These are phyloP conservation scores for Megaceryle maxima DNA, from an alignment of 2,113 vertebrate genomes.

Conservation along the genomic window DNA sequence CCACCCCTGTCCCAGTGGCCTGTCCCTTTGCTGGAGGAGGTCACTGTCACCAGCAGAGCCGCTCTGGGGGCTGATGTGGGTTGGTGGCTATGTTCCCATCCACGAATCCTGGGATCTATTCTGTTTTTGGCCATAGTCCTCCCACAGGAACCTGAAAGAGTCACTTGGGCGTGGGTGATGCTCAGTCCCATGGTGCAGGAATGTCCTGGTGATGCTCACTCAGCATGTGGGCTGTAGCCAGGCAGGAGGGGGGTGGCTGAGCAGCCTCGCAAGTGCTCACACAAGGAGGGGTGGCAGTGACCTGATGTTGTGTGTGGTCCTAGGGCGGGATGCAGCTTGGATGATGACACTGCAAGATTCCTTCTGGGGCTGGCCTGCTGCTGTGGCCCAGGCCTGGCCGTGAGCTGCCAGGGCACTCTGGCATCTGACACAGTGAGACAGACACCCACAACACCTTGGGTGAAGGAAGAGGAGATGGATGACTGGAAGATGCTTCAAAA, in stretches of 20 bases:
- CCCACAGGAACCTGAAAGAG: background rate
- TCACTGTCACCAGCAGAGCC: background rate
- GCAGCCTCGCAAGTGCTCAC: rapidly evolving
- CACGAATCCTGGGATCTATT: background rate
- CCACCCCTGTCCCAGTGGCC: background rate
- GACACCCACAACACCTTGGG: background rate
- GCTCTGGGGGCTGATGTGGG: background rate
- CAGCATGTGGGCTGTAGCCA: rapidly evolving
- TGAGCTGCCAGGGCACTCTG: background rate
- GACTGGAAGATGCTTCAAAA: background rate
- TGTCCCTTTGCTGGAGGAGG: background rate
- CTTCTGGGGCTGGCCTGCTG: background rate
- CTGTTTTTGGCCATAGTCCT: background rate
- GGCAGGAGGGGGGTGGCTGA: background rate
- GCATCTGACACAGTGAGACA: rapidly evolving
- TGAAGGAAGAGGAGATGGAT: background rate
- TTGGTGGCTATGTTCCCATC: background rate
- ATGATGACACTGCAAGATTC: constrained; percentile 55
- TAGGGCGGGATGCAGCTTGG: background rate
- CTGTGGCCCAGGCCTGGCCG: background rate
- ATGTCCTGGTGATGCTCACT: background rate
- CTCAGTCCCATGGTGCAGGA: background rate
- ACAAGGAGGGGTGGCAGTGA: rapidly evolving
- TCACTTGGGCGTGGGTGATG: background rate
- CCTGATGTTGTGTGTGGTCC: background rate